A percentile compares a stretch with the other conserved stretches of the same genome.
Conservation (phyloP, 2,888 invertebrate species). For the Rhorus exstirpatorius region DNA sequence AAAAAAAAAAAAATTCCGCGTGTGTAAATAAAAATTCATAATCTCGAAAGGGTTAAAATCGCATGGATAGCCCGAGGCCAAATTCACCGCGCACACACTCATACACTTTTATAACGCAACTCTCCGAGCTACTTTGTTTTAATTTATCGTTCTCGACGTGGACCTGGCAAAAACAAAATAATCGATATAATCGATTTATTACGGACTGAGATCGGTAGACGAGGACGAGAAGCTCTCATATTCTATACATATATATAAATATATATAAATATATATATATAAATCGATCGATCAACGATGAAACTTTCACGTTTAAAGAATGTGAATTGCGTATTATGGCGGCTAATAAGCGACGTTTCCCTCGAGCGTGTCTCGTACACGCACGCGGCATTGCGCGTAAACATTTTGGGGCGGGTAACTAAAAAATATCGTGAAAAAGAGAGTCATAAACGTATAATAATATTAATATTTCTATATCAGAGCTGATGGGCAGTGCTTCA, state of each 20-base stretch:
- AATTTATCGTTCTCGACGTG: conserved; percentile 55
- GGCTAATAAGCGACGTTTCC: conserved; percentile 55
- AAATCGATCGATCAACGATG: conserved; percentile 39
- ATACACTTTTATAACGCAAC: conserved; percentile 20
- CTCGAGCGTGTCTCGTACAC: neutral
- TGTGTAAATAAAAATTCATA: conserved; percentile 22
- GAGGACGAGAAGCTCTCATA: conserved; percentile 7
- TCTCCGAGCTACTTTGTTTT: conserved; percentile 18
- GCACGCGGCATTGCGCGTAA: neutral
- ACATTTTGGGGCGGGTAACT: too few species aligned
- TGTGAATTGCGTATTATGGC: conserved; percentile 61
- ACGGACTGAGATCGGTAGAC: conserved; percentile 20
- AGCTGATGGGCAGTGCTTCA: too few species aligned
- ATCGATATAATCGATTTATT: conserved; percentile 64
- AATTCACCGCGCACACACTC: neutral
- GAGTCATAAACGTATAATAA: too few species aligned
- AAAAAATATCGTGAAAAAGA: too few species aligned
- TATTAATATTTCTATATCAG: too few species aligned
- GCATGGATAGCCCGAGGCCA: conserved; percentile 25
- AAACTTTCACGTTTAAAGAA: conserved; percentile 65
- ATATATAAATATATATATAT: neutral
- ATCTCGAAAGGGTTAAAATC: conserved; percentile 32
- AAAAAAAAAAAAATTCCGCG: neutral
- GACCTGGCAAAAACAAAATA: conserved; percentile 57
- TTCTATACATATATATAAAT: conserved; percentile 10